phyloP scores from a whole-genome alignment of 2,113 vertebrate genomes.

The Microcebus griseorufus region DNA sequence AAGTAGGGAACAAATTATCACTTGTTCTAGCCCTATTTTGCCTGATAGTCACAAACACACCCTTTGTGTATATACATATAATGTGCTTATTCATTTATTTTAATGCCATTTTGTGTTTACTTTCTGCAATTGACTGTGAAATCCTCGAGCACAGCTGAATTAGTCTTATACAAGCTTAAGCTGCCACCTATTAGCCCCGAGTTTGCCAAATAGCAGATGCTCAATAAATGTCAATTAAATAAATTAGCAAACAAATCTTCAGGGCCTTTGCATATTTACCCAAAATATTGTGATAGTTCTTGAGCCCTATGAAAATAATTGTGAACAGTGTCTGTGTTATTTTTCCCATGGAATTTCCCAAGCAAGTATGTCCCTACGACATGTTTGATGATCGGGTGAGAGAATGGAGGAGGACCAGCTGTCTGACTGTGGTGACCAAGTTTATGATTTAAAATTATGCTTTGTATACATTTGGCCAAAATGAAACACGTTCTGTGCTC shows the following conservation, averaged over 20 bases:
- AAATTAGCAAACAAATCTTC: conserved; percentile 49
- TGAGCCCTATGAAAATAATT: neutral
- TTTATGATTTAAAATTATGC: conserved; percentile 23
- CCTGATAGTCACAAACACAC: neutral
- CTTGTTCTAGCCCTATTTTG: neutral
- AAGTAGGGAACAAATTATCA: neutral
- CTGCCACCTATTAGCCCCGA: neutral
- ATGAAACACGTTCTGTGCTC: conserved; percentile 24
- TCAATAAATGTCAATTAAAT: conserved; percentile 59
- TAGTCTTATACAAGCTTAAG: conserved; percentile 35
- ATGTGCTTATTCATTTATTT: conserved; percentile 22
- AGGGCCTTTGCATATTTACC: conserved; percentile 5
- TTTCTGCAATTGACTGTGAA: conserved; percentile 50
- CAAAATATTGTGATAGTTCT: neutral
- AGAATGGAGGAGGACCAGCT: neutral
- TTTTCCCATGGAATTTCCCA: neutral
- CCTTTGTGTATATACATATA: neutral
- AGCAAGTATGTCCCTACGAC: neutral
- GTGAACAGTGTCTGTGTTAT: neutral
- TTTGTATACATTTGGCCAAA: conserved; percentile 22
- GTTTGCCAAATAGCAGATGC: conserved; percentile 57
- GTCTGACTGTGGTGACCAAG: neutral
- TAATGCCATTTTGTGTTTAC: conserved; percentile 56
- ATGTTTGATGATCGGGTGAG: neutral
- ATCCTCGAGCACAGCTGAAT: conserved; percentile 36